A percentile compares a stretch with the other conserved stretches of the same genome.
Evolutionary conservation across 2,797 vertebrate species (phyloP).

Genomic region (Enteromius treurensis): DNA sequence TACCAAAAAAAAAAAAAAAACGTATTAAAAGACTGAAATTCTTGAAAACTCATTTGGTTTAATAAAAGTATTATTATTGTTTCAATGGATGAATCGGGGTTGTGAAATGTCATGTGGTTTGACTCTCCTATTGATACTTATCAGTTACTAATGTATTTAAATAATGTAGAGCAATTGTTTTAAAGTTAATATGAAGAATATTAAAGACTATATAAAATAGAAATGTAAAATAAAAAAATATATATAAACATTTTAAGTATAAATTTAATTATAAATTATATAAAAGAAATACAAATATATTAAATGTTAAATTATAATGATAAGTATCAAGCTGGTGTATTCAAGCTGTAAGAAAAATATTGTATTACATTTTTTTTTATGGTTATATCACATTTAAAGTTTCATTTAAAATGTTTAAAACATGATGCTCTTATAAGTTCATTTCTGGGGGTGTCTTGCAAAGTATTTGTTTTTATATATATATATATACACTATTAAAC

Average conservation of each 20-base stretch:
- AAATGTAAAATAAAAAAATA: no score
- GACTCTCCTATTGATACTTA: not conserved
- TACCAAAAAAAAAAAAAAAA: not conserved
- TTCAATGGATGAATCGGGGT: not conserved
- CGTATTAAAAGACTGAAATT: not conserved
- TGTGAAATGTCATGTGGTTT: not conserved
- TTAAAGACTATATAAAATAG: not conserved
- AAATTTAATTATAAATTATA: not conserved
- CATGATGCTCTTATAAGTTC: not conserved
- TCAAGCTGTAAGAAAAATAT: not conserved
- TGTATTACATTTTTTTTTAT: not conserved
- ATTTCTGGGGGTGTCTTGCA: conserved; percentile 1
- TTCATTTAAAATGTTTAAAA: not conserved
- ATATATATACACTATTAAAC: not conserved
- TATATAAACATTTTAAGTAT: no score
- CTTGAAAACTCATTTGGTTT: not conserved
- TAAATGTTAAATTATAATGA: not conserved
- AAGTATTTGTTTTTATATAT: not conserved
- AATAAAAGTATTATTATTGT: not conserved
- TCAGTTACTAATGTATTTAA: not conserved
- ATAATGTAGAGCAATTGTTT: not conserved
- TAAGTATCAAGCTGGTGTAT: not conserved
- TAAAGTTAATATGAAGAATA: not conserved
- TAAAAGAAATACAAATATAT: not conserved
- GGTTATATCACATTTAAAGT: not conserved